Evolutionary conservation across 2,113 vertebrate genomes (phyloP).

Genomic region (human): DNA sequence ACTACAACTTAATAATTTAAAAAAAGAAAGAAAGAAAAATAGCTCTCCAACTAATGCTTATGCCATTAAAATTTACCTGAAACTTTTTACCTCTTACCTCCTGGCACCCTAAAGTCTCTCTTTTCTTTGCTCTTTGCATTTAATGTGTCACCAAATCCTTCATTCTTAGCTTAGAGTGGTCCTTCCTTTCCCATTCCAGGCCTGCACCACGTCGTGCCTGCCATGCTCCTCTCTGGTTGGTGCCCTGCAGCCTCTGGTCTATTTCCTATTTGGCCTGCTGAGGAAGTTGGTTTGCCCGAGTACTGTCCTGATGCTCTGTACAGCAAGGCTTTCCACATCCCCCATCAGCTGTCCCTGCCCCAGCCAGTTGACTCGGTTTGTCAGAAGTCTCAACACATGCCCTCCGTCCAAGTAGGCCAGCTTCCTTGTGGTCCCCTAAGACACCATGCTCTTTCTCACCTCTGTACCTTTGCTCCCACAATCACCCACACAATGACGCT

Average conservation of each 20-base stretch:
- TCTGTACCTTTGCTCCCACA: background rate
- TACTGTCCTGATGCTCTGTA: no score
- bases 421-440: background rate
- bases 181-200: background rate
- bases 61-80: background rate
- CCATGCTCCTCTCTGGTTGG: background rate
- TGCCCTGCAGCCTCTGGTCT: background rate
- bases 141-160: background rate
- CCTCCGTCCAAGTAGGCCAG: rapidly evolving
- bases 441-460: background rate
- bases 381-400: background rate
- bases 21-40: background rate
- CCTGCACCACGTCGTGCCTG: background rate
- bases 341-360: background rate
- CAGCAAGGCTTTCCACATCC: background rate
- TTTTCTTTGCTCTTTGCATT: background rate
- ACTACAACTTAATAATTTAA: background rate
- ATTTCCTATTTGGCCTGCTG: background rate
- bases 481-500: background rate
- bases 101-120: background rate
- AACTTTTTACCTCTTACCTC: background rate
- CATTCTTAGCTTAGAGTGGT: background rate
- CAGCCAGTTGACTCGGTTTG: background rate
- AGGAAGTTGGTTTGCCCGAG: background rate
- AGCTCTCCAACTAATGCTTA: background rate